Percentiles rank a stretch among this genome's conserved stretches.
These are phyloP conservation scores for Ectropis crepuscularia DNA, from an alignment of 2,888 invertebrate genomes.

Conservation along the genomic window DNA sequence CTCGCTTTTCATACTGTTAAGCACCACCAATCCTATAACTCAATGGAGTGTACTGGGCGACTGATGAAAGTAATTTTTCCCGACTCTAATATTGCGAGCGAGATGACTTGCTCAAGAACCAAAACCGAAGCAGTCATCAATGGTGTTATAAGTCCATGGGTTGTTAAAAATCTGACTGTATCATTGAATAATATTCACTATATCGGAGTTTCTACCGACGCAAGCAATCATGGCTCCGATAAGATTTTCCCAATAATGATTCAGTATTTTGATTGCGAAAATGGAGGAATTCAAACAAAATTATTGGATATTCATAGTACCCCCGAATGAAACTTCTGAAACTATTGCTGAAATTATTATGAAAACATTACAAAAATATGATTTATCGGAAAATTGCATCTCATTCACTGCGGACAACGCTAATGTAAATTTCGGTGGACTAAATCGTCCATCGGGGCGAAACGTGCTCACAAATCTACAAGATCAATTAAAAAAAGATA, in stretches of 20 bases:
- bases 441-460: conserved; percentile 31
- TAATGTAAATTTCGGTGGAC: conserved; percentile 49
- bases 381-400: conserved; percentile 27
- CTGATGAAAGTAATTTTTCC: conserved; percentile 33
- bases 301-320: background rate
- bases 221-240: conserved; percentile 11
- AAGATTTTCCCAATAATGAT: conserved; percentile 42
- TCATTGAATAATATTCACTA: background rate
- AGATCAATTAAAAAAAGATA: conserved; percentile 25
- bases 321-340: conserved; percentile 38
- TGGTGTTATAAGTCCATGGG: conserved; percentile 29
- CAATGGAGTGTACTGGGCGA: conserved; percentile 31
- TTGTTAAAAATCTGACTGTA: background rate
- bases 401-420: conserved; percentile 42
- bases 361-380: conserved; percentile 31
- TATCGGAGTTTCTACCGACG: conserved; percentile 1
- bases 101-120: conserved; percentile 21
- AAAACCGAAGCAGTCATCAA: conserved; percentile 31
- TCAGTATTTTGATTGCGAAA: conserved; percentile 37
- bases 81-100: conserved; percentile 31
- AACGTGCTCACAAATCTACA: conserved; percentile 38
- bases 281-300: conserved; percentile 27
- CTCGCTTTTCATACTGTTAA: conserved; percentile 28
- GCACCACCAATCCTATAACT: conserved; percentile 32
- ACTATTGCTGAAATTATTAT: conserved; percentile 31